Evolutionary conservation across 2,888 invertebrate genomes (phyloP).

Genomic region (Drosophila yooni): DNA sequence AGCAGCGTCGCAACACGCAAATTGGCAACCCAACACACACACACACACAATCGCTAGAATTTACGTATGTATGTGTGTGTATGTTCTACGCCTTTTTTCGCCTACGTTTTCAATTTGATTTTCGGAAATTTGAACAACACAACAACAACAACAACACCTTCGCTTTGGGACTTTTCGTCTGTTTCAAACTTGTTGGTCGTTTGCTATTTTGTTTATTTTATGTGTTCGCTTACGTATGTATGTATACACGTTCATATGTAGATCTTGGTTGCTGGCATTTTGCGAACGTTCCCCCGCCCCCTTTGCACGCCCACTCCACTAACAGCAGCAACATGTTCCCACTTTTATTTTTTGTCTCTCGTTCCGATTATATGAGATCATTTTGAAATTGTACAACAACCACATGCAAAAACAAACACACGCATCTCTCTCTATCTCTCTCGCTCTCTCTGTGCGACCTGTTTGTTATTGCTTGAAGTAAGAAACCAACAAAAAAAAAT

Average conservation of each 20-base stretch:
- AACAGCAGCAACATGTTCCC: slow-evolving; percentile 61
- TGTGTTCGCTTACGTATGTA: slow-evolving; percentile 62
- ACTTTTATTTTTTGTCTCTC: slow-evolving; percentile 50
- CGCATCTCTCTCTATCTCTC: slow-evolving; percentile 27
- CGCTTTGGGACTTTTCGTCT: slow-evolving; percentile 59
- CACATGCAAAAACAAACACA: slow-evolving; percentile 65
- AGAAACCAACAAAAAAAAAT: neutral
- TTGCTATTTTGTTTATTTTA: slow-evolving; percentile 74
- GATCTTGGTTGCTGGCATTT: slow-evolving; percentile 52
- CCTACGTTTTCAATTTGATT: slow-evolving; percentile 76
- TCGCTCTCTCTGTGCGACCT: slow-evolving; percentile 18
- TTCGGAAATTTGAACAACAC: slow-evolving; percentile 65
- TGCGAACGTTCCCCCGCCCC: slow-evolving; percentile 37
- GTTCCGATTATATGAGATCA: slow-evolving; percentile 79
- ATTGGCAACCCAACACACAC: slow-evolving; percentile 65
- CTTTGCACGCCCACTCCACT: slow-evolving; percentile 60
- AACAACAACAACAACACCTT: slow-evolving; percentile 71
- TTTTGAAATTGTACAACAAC: slow-evolving; percentile 53
- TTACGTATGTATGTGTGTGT: slow-evolving; percentile 9
- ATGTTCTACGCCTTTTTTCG: slow-evolving; percentile 64
- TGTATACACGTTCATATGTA: slow-evolving; percentile 25
- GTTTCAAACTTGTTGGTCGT: slow-evolving; percentile 70
- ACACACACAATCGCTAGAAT: slow-evolving; percentile 15
- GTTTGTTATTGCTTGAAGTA: slow-evolving; percentile 22
- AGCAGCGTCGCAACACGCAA: slow-evolving; percentile 40